Conservation (phyloP, 2,888 invertebrate species). For the Lasioglossum figueresi region DNA sequence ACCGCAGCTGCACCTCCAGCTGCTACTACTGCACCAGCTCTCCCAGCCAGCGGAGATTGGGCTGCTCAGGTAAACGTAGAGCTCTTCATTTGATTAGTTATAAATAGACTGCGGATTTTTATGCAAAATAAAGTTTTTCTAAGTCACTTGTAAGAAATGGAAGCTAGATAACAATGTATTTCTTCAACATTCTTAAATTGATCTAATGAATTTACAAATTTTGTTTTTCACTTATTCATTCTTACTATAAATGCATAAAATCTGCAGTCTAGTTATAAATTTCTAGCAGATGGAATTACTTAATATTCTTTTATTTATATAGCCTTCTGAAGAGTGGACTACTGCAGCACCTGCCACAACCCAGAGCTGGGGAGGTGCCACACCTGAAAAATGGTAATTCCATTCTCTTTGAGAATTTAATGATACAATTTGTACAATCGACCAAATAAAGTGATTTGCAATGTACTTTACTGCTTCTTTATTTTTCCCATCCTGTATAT, state of each 20-base stretch:
- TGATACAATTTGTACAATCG: slow-evolving; percentile 69
- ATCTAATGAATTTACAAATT: too few relatives aligned
- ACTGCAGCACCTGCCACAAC: slow-evolving; percentile 80
- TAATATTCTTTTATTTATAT: background rate
- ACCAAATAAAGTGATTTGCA: slow-evolving; percentile 71
- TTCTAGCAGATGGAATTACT: background rate
- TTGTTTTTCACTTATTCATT: too few relatives aligned
- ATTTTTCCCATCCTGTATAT: too few relatives aligned
- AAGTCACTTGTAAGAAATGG: too few relatives aligned
- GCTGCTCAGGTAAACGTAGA: slow-evolving; percentile 78
- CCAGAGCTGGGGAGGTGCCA: slow-evolving; percentile 87
- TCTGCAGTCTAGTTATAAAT: background rate
- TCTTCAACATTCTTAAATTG: too few relatives aligned
- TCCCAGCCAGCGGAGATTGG: slow-evolving; percentile 81
- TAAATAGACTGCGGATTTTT: too few relatives aligned
- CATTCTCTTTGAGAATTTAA: slow-evolving; percentile 58
- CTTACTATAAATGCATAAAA: too few relatives aligned
- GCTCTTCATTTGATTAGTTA: background rate
- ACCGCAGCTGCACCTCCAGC: slow-evolving; percentile 72
- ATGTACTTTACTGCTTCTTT: background rate
- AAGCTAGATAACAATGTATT: too few relatives aligned
- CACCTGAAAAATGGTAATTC: slow-evolving; percentile 84
- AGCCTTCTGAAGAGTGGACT: slow-evolving; percentile 84
- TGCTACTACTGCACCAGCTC: slow-evolving; percentile 74
- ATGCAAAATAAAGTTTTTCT: too few relatives aligned